A percentile compares a stretch with the other conserved stretches of the same genome.
Evolutionary conservation across 2,113 vertebrate species (phyloP).

Genomic region (Chrysochloris asiatica): DNA sequence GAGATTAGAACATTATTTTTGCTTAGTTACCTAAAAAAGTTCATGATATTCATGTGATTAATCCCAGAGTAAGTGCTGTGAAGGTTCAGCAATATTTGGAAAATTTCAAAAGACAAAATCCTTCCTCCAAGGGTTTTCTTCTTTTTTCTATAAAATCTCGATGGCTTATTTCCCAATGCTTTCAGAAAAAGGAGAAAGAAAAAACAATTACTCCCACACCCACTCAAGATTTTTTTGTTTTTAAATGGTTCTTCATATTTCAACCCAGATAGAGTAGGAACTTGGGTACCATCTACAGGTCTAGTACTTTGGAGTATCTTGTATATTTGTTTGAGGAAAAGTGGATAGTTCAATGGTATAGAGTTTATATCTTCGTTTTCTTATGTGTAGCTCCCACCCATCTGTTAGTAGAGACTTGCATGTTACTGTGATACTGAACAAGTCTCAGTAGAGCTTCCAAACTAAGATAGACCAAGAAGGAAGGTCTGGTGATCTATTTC

Average conservation of each 20-base stretch:
- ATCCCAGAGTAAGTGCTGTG: slow-evolving; percentile 54
- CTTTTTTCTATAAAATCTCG: neutral
- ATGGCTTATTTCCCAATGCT: neutral
- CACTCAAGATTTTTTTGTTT: neutral
- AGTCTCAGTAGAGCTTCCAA: neutral
- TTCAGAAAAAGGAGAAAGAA: slow-evolving; percentile 45
- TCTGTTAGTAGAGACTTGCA: neutral
- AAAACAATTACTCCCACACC: neutral
- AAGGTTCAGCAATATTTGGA: slow-evolving; percentile 51
- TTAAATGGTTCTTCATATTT: slow-evolving; percentile 24
- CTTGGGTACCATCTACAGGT: neutral
- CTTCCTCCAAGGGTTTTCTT: neutral
- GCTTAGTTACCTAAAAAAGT: slow-evolving; percentile 59
- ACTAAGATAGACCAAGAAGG: neutral
- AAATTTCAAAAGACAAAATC: slow-evolving; percentile 35
- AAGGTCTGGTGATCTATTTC: neutral
- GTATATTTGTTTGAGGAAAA: neutral
- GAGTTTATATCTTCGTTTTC: no score
- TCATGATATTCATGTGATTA: slow-evolving; percentile 59
- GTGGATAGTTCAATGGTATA: neutral
- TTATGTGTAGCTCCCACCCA: neutral
- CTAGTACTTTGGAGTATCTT: neutral
- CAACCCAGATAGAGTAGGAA: neutral
- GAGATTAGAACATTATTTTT: slow-evolving; percentile 69
- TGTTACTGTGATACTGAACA: neutral